These are phyloP conservation scores for Phrynosoma platyrhinos DNA, from an alignment of 2,113 vertebrate species.

Conservation along the genomic window DNA sequence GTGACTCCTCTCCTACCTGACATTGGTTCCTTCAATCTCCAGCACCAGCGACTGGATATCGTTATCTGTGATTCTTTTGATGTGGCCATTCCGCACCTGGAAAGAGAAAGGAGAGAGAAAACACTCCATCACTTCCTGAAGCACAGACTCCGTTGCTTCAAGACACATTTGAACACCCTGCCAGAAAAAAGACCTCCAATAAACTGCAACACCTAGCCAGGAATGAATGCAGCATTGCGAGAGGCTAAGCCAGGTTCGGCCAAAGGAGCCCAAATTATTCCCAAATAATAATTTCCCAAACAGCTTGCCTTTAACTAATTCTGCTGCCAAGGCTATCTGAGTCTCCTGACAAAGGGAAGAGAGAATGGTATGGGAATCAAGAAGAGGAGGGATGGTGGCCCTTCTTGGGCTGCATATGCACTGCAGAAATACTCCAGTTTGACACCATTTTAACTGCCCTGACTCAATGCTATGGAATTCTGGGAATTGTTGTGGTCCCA, in stretches of 20 bases:
- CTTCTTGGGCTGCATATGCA: too few species aligned
- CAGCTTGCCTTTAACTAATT: not conserved
- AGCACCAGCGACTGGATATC: constrained; percentile 95
- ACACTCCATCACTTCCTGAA: not conserved
- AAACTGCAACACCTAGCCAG: not conserved
- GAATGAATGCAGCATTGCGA: too few species aligned
- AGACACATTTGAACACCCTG: not conserved
- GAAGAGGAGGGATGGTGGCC: not conserved
- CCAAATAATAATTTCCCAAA: not conserved
- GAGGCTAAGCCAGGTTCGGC: not conserved
- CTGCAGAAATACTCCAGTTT: too few species aligned
- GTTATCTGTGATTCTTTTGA: constrained; percentile 93
- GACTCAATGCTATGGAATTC: too few species aligned
- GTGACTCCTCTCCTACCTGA: constrained; percentile 81
- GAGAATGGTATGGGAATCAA: not conserved
- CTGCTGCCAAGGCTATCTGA: not conserved
- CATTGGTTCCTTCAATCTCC: constrained; percentile 94
- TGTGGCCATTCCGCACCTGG: constrained; percentile 95
- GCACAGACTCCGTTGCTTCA: fast-evolving
- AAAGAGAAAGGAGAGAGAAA: constrained; percentile 10
- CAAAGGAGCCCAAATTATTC: not conserved
- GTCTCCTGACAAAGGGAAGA: not conserved
- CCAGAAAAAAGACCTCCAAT: not conserved
- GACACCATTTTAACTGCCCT: too few species aligned
- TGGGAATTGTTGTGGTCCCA: too few species aligned